Base-by-base conservation (phyloP, 2,113 vertebrate genomes). In the Vulpes vulpes region DNA sequence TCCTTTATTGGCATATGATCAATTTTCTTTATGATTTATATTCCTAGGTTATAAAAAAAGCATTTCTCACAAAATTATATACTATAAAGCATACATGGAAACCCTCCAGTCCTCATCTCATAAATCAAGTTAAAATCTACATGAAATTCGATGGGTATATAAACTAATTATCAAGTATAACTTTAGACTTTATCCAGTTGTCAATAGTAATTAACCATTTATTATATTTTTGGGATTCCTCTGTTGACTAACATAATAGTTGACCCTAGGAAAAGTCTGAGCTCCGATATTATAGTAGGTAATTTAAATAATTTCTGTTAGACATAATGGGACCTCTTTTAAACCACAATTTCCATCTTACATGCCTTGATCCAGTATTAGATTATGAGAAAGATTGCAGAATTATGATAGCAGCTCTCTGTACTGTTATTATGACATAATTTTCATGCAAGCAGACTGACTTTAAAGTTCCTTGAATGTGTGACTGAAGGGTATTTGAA, bases 231-330 rank as follows among this genome's bases (percentile, higher is more conserved):
- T 90, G 38, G 95, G 73, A 93, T 78, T 82, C 8, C 43, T 87
- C 9, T 57, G 76, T 22, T 92, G 91, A 93, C 32, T 85, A 89
- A 93, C 17, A 8, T 25, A 83, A 76, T 67, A 94, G 64, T 2
- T 87, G 76, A 91, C 83, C 60, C n/a, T 32, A 22, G 79, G 35
- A 43, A n/a, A 95, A 76, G 60, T 81, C 8, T 51, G 38, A 57
- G 15, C 64, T 89, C 49, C 11, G 78, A n/a, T 81, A 84, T 83
- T 91, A 81, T 55, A 43, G 74, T 71, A 59, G 30, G 7, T 67
- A 78, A 94, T 78, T 96, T 30, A 96, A 71, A 79, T 82, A 93
- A 82, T 89, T 96, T 85, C 10, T 83, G n/a, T 82, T 25, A 78
- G 92, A 94, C 8, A 59, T 74, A 60, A 64, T 3, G 38, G 38